These are phyloP conservation scores for Lottia scabra DNA, from an alignment of 2,888 invertebrate species.

Conservation along the genomic window DNA sequence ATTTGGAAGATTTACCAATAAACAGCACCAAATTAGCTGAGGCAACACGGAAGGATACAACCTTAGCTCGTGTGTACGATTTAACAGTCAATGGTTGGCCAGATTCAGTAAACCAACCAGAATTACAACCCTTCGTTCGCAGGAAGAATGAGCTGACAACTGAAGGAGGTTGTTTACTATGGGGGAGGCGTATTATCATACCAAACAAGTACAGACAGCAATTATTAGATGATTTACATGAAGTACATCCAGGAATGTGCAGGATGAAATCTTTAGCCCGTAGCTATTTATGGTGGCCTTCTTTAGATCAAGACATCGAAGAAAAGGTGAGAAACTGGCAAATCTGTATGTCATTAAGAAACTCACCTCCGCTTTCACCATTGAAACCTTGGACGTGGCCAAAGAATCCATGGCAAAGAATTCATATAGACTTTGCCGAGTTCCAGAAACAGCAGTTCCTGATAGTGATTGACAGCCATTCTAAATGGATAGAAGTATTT, in stretches of 20 bases:
- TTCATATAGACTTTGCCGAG: slow-evolving; percentile 67
- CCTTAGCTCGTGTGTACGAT: slow-evolving; percentile 12
- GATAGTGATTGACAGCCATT: slow-evolving; percentile 65
- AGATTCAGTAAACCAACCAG: background rate
- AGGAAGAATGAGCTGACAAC: too few relatives aligned
- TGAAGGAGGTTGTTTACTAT: background rate
- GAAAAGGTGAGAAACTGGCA: slow-evolving; percentile 35
- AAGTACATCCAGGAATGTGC: too few relatives aligned
- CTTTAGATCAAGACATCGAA: slow-evolving; percentile 23
- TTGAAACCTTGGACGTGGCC: slow-evolving; percentile 45
- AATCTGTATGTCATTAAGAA: slow-evolving; percentile 15
- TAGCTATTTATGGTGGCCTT: slow-evolving; percentile 43
- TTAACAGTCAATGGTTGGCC: slow-evolving; percentile 19
- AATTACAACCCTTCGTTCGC: background rate
- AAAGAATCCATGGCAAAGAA: slow-evolving; percentile 55
- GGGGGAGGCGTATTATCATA: background rate
- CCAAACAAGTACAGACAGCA: background rate
- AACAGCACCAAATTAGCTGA: background rate
- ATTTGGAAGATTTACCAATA: slow-evolving; percentile 35
- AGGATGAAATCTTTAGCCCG: too few relatives aligned
- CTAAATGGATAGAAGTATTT: slow-evolving; percentile 68
- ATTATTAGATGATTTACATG: too few relatives aligned
- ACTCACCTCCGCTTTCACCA: slow-evolving; percentile 30
- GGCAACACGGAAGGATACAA: slow-evolving; percentile 8
- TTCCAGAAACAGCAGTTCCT: slow-evolving; percentile 23